phyloP scores from a whole-genome alignment of 1,140 invertebrate genomes.

The Neodiprion virginianus region DNA sequence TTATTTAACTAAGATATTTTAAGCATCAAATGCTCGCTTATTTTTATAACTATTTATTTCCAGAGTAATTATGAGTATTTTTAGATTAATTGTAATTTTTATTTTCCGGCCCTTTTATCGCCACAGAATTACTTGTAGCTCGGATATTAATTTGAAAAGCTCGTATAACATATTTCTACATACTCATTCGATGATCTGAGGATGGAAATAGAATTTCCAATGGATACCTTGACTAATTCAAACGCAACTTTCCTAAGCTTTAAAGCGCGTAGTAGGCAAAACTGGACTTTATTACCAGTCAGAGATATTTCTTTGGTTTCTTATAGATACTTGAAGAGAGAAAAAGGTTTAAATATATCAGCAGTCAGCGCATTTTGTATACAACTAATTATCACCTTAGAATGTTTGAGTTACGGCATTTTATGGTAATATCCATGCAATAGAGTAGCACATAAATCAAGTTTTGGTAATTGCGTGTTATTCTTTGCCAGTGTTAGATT shows the following conservation, averaged over 20 bases:
- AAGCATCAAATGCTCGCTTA: slow-evolving; percentile 58
- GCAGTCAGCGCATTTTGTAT: too few relatives aligned
- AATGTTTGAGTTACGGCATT: too few relatives aligned
- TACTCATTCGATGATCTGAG: not conserved
- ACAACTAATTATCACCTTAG: too few relatives aligned
- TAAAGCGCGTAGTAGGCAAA: too few relatives aligned
- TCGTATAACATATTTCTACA: not conserved
- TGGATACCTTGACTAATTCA: too few relatives aligned
- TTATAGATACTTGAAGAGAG: too few relatives aligned
- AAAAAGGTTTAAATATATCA: too few relatives aligned
- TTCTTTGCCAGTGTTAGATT: not conserved
- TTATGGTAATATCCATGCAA: too few relatives aligned
- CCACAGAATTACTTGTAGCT: not conserved
- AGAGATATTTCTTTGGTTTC: too few relatives aligned
- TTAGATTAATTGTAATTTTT: not conserved
- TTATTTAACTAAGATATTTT: slow-evolving; percentile 46
- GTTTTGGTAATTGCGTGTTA: not conserved
- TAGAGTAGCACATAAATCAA: not conserved
- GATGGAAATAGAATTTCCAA: too few relatives aligned
- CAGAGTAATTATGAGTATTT: slow-evolving; percentile 43
- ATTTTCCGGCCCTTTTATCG: not conserved
- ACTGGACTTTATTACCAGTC: too few relatives aligned
- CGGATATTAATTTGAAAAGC: not conserved
- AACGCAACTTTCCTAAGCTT: too few relatives aligned
- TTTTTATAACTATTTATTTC: slow-evolving; percentile 63